Evolutionary conservation across 1,140 invertebrate genomes (phyloP), one percentile per base, ranked within the genome.

Genomic region (Pseudomyrmex sp.): DNA sequence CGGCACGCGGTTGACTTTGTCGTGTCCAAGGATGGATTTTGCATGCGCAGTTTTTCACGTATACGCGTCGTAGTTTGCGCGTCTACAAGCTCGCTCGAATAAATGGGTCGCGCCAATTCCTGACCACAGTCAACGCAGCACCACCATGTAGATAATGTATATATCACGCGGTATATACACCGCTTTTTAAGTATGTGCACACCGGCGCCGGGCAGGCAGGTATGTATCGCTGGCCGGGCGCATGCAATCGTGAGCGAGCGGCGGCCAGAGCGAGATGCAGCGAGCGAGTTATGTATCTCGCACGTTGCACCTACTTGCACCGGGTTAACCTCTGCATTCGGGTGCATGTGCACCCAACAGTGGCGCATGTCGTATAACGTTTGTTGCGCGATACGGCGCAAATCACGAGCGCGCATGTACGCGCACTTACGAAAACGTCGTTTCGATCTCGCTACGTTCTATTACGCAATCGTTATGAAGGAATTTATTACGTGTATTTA

Each of bases 111-210:
- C 75, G 68, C 80, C 84, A 86, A 89, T 89, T 35, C 86, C 84
- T 86, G 89, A 90, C 89, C 88, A 90, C 82, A 84, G 85, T 88
- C 88, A 90, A 90, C 63, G 82, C 62, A 74, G 58, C 72, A 68
- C 82, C 80, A 76, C 73, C 66, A 83, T 73, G 73, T 74, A 65
- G 35, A 35, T 35, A 35, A 35, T 35, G 35, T 35, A 35, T 35
- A 35, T 35, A 35, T 35, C 35, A 7, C 7, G 35, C 35, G 35
- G 58, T 46, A 54, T 72, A 56, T 83, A 69, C 69, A 12, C 68
- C 46, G 79, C 62, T 69, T 79, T 79, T 79, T 84, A 88, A 83
- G 62, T 62, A 79, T 50, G 69, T 66, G 44, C 23, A 26, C 23
- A 70, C 7, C 26, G 8, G 54, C 23, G 52, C 35, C 58, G 26